Conservation (phyloP, 2,888 invertebrate genomes). For the Dione vanillae region DNA sequence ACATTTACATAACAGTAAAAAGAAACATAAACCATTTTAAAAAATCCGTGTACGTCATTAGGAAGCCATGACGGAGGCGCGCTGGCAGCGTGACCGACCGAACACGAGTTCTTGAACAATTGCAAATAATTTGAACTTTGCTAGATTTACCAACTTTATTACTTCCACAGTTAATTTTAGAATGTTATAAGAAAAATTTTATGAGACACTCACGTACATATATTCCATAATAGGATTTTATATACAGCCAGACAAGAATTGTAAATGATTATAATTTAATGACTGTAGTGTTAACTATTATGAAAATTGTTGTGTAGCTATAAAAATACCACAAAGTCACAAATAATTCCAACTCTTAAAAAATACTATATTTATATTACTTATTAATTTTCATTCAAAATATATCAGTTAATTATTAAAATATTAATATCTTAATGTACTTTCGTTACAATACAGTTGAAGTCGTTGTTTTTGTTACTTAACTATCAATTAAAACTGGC, state of each 20-base stretch:
- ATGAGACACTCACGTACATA: too few species aligned
- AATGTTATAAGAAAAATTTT: not conserved
- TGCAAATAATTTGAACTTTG: not conserved
- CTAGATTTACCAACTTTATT: not conserved
- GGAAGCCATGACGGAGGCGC: slow-evolving; percentile 3
- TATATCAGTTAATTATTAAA: not conserved
- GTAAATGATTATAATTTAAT: too few species aligned
- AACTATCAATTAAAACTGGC: not conserved
- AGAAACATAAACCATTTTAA: not conserved
- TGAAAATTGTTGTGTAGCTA: too few species aligned
- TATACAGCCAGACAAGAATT: too few species aligned
- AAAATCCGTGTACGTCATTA: slow-evolving; percentile 8
- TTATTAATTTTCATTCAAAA: not conserved
- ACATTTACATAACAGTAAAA: not conserved
- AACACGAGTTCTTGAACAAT: slow-evolving; percentile 4
- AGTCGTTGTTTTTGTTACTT: not conserved
- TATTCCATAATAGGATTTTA: too few species aligned
- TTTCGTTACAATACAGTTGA: not conserved
- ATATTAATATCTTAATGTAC: not conserved
- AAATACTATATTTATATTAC: not conserved
- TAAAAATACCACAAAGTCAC: too few species aligned
- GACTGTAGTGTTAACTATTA: too few species aligned
- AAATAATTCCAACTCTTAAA: too few species aligned
- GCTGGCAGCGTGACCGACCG: slow-evolving; percentile 10
- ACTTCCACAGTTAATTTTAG: not conserved